Percentiles rank a stretch among this genome's conserved stretches.
These are phyloP conservation scores for Nemoura dubitans DNA, from an alignment of 2,888 invertebrate genomes.

Conservation along the genomic window DNA sequence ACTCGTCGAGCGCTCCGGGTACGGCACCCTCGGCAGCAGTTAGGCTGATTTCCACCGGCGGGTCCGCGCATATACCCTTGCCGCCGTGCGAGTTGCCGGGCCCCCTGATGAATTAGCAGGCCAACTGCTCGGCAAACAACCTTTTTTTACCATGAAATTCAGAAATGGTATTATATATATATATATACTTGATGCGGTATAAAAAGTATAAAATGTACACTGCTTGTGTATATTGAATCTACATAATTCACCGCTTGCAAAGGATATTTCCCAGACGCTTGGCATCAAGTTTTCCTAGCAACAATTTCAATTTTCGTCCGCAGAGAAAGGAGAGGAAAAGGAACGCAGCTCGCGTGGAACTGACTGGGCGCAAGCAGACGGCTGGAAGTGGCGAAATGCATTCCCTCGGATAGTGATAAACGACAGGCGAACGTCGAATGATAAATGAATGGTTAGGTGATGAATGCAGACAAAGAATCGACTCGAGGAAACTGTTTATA, in stretches of 20 bases:
- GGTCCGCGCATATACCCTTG: no score
- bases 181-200: no score
- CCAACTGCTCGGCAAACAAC: no score
- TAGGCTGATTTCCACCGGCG: neutral
- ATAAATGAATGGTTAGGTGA: conserved; percentile 8
- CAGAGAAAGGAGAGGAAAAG: neutral
- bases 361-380: neutral
- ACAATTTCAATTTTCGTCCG: neutral
- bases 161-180: no score
- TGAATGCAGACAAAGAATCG: conserved; percentile 24
- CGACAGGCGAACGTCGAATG: neutral
- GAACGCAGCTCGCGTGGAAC: neutral
- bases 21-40: neutral
- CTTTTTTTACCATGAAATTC: no score
- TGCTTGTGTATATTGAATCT: neutral
- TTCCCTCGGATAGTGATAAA: neutral
- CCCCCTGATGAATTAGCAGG: neutral
- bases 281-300: neutral
- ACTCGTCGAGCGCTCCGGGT: neutral
- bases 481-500: neutral
- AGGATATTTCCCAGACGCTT: neutral
- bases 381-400: neutral
- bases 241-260: neutral
- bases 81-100: neutral
- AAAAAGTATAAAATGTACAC: neutral